Evolutionary conservation across 1,140 invertebrate species (phyloP), one percentile per base, ranked within the genome.

Genomic region (Drosophila lowei): DNA sequence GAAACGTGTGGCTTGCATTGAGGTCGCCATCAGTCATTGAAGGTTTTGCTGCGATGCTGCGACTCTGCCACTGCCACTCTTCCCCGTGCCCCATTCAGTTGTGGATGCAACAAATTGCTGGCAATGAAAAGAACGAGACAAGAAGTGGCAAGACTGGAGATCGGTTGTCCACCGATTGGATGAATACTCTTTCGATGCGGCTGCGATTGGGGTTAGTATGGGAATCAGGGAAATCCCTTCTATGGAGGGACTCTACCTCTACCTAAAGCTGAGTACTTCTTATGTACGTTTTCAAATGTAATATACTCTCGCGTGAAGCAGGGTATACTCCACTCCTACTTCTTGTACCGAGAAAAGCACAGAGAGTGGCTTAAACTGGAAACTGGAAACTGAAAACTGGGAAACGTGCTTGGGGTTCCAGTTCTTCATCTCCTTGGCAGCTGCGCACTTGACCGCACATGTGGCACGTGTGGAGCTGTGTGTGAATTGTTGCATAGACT

Each of bases 1-100:
- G 70, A 81, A 81, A 81, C 81, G 77, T 86, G 81, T 77, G 77
- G 77, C 77, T 77, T 80, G 77, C 81, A 85, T 85, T 85, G 81
- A 85, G 81, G 81, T 85, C 81, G 74, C 65, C 81, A 74, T 78
- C 83, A 81, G 73, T 81, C 83, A 85, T 71, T 85, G 81, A 85
- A 85, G 81, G 81, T 88, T 85, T 75, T 43, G 72, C 73, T 48
- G 30, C 66, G 34, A 62, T 25, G 63, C 63, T 68, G 62, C 28
- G 62, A 23, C 41, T 28, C 44, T 61, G 44, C 55, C 15, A 21
- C 55, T 16, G 15, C 50, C 18, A 48, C 62, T 56, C 34, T 68
- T 42, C 42, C 43, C 38, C 44, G 28, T 8, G 7, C 6, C 50
- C 48, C 55, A 41, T 34, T 72, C 30, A 30, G 55, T 34, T 79